Base-by-base conservation (phyloP, 2,888 invertebrate species). In the Tipula helvola region DNA sequence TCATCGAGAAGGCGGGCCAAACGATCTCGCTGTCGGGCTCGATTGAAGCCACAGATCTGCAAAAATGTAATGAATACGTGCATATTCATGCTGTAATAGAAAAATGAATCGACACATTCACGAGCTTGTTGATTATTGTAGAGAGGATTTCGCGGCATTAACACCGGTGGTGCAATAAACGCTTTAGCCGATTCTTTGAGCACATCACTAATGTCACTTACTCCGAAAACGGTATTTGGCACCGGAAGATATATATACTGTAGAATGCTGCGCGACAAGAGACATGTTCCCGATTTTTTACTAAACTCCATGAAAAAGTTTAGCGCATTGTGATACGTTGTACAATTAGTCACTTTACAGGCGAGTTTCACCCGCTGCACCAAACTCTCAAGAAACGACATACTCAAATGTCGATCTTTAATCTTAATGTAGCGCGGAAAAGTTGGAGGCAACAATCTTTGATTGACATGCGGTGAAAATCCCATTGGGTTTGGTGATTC, bases 401-500 rank as follows among this genome's bases (percentile, higher is more conserved):
- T 92, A 88, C 95, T 93, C 0, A 92, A 91, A 42, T 91, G 89
- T 12, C 94, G 92, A 85, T 95, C 95, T 89, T 96, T 96, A 89
- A 99, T 97, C 91, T 97, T 96, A 0, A 98, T 97, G 91, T 98
- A 98, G 28, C 99, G 95, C 0, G 99, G 99, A 93, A 99, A 99
- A 18, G 99, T 98, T 0, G 99, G 98, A n/a, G 99, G 99, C 87
- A 99, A 93, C 86, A 98, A 93, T 83, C 98, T 94, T 91, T 98
- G 98, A 92, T 99, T 99, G 84, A 98, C 96, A 91, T 98, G 95
- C 3, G 98, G 98, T 90, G 99, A 98, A 92, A 99, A 99, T 0
- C 99, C 99, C 93, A 97, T 95, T n/a, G 96, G 94, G 90, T 95
- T 95, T 7, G 95, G 95, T 88, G 94, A 93, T 89, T 96, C 95